Evolutionary conservation across 2,113 vertebrate genomes (phyloP).

Genomic region (Dryoscopus gambensis): DNA sequence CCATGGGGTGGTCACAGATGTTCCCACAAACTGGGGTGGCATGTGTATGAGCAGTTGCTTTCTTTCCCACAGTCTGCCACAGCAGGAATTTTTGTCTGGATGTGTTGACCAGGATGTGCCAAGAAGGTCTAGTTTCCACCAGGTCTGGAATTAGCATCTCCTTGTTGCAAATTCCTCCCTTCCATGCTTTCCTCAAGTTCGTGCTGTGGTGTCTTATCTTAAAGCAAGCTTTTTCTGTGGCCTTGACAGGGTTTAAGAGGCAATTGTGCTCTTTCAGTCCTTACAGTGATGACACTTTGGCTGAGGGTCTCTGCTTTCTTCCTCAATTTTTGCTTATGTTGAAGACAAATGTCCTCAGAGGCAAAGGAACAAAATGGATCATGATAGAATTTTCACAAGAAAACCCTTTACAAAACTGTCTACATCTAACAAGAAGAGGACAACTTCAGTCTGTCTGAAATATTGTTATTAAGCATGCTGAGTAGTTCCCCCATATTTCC

Average conservation of each 20-base stretch:
- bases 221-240: not conserved
- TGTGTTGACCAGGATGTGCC: not conserved
- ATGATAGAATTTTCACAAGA: not conserved
- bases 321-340: not conserved
- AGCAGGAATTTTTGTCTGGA: not conserved
- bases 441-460: not conserved
- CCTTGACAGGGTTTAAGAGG: not conserved
- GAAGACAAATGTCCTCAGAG: not conserved
- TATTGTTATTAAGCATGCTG: not conserved
- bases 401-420: not conserved
- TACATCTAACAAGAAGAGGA: not conserved
- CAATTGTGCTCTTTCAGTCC: not conserved
- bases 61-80: not conserved
- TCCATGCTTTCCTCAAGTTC: not conserved
- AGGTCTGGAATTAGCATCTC: not conserved
- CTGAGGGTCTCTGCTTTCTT: not conserved
- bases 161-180: not conserved
- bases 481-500: not conserved
- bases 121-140: not conserved
- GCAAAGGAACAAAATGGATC: not conserved
- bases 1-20: too few relatives aligned
- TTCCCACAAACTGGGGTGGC: not conserved
- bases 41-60: not conserved
- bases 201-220: not conserved
- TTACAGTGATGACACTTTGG: not conserved